These are phyloP conservation scores for Coenonympha glycerion DNA, from an alignment of 2,888 invertebrate genomes.

Conservation along the genomic window DNA sequence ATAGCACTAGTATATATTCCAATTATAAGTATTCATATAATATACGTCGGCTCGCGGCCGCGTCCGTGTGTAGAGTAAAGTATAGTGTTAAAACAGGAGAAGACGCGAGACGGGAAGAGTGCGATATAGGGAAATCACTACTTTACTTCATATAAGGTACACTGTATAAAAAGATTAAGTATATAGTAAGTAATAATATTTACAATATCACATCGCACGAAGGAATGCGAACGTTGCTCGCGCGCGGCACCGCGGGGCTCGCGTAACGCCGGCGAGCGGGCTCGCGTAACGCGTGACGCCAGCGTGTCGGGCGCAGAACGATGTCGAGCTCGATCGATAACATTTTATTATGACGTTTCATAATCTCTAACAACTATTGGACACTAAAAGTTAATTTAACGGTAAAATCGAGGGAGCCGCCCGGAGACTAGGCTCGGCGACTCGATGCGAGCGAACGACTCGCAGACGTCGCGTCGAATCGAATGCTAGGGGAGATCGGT, in stretches of 20 bases:
- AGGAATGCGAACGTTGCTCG: constrained; percentile 38
- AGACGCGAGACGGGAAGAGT: constrained; percentile 27
- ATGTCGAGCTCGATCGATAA: background rate
- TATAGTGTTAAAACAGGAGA: constrained; percentile 22
- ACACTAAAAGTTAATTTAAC: background rate
- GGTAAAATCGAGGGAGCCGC: background rate
- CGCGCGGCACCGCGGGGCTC: constrained; percentile 23
- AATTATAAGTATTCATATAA: background rate
- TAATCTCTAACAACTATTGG: constrained; percentile 8
- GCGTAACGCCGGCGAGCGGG: constrained; percentile 2
- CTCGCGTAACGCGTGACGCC: background rate
- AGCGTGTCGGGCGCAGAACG: background rate
- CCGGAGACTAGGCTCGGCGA: background rate
- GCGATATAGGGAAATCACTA: constrained; percentile 27
- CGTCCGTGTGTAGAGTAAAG: background rate
- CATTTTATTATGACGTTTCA: background rate
- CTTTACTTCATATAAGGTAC: constrained; percentile 30
- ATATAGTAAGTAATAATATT: constrained; percentile 46
- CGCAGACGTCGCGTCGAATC: background rate
- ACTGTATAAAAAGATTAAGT: constrained; percentile 60
- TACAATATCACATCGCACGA: constrained; percentile 62
- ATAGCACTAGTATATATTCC: constrained; percentile 2
- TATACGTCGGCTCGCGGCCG: background rate
- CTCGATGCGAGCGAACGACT: background rate
- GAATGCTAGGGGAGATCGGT: background rate